phyloP scores from a whole-genome alignment of 2,797 vertebrate species.

The Cetoscarus ocellatus region DNA sequence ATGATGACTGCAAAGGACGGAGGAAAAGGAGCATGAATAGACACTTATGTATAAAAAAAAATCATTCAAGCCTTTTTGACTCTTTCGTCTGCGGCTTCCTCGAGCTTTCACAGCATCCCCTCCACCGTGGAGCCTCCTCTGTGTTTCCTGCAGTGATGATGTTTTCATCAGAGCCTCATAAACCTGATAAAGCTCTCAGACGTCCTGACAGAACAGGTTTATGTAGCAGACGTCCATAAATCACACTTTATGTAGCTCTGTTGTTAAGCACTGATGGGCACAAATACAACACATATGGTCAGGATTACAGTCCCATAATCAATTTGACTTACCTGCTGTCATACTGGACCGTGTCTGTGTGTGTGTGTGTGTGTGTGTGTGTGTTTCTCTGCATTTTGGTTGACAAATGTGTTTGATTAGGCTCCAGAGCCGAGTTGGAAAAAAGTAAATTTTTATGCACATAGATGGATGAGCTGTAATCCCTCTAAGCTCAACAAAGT shows the following conservation, averaged over 20 bases:
- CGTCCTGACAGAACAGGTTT: conserved; percentile 8
- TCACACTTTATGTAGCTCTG: conserved; percentile 26
- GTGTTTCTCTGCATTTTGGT: conserved; percentile 1
- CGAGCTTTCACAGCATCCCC: no score
- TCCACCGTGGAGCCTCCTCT: background rate
- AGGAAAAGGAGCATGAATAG: background rate
- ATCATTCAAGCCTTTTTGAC: background rate
- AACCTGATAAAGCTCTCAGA: conserved; percentile 1
- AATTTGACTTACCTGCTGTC: conserved; percentile 37
- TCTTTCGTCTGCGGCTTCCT: background rate
- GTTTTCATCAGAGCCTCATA: conserved; percentile 38
- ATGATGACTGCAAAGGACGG: background rate
- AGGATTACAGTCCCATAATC: conserved; percentile 8
- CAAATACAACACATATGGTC: conserved; percentile 43
- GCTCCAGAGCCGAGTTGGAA: background rate
- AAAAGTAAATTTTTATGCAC: background rate
- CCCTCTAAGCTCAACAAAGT: background rate
- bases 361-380: background rate
- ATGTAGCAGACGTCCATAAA: conserved; percentile 28
- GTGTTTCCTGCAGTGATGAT: conserved; percentile 25
- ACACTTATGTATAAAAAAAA: no score
- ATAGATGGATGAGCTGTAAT: background rate
- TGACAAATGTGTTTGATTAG: background rate
- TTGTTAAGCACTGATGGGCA: conserved; percentile 17
- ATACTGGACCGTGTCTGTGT: background rate